Evolutionary conservation across 2,888 invertebrate species (phyloP).

Genomic region (Schrankia costaestrigalis): DNA sequence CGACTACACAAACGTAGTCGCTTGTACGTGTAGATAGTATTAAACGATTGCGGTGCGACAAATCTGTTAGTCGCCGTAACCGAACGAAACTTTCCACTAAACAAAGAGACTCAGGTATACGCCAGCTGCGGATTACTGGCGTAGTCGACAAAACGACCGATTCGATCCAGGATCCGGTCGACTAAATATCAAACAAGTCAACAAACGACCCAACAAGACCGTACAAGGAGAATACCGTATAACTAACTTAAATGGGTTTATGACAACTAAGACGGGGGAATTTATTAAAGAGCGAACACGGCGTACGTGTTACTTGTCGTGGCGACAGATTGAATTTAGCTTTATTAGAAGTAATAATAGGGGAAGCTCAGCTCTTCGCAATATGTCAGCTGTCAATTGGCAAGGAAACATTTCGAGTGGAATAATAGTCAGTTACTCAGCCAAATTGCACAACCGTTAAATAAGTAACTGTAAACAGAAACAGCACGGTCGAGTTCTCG

Average conservation of each 20-base stretch:
- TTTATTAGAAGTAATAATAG: conserved; percentile 38
- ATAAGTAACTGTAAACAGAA: conserved; percentile 58
- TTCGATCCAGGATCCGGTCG: conserved; percentile 37
- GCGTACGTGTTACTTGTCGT: conserved; percentile 27
- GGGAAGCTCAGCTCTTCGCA: conserved; percentile 16
- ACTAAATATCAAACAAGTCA: conserved; percentile 32
- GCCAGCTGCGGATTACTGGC: conserved; percentile 66
- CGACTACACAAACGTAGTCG: no score
- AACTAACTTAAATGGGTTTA: conserved; percentile 70
- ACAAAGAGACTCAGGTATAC: conserved; percentile 74
- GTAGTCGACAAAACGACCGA: conserved; percentile 40
- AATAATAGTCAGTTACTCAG: conserved; percentile 42
- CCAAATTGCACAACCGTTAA: conserved; percentile 56
- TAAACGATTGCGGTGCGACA: no score
- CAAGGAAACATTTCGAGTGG: conserved; percentile 38
- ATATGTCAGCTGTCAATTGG: conserved; percentile 40
- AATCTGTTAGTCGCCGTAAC: conserved; percentile 46
- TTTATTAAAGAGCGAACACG: conserved; percentile 42
- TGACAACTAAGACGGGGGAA: conserved; percentile 59
- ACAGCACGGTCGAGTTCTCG: conserved; percentile 9
- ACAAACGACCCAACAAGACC: conserved; percentile 40
- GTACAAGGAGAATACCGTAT: conserved; percentile 42
- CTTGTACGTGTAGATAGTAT: no score
- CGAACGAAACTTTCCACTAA: conserved; percentile 59
- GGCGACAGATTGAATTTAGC: conserved; percentile 41